Conservation (phyloP, 2,888 invertebrate genomes). For the Lycaena phlaeas region DNA sequence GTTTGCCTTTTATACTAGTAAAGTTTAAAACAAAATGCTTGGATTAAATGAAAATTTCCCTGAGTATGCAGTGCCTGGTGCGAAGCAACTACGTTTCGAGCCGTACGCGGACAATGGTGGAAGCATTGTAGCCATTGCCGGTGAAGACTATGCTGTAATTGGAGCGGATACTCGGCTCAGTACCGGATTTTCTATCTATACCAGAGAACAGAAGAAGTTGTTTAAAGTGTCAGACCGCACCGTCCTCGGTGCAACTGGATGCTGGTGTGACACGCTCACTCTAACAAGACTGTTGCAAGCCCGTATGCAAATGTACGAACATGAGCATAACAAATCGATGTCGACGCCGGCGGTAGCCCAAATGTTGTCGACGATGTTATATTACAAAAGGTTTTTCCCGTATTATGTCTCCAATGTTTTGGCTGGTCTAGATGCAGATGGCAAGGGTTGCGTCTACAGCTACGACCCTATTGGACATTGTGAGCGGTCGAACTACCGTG, state of each 20-base stretch:
- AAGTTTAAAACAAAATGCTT: conserved; percentile 34
- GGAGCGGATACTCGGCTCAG: conserved; percentile 96
- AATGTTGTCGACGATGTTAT: conserved; percentile 95
- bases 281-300: conserved; percentile 87
- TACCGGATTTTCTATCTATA: conserved; percentile 91
- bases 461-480: conserved; percentile 98
- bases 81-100: conserved; percentile 65
- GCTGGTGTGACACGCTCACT: conserved; percentile 97
- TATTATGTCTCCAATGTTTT: conserved; percentile 97
- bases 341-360: conserved; percentile 94
- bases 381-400: conserved; percentile 98
- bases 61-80: conserved; percentile 66
- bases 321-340: conserved; percentile 95
- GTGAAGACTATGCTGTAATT: conserved; percentile 94
- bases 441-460: conserved; percentile 94
- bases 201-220: conserved; percentile 90
- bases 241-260: conserved; percentile 94
- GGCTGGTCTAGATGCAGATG: conserved; percentile 93
- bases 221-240: conserved; percentile 87
- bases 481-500: conserved; percentile 87
- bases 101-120: conserved; percentile 77
- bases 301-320: conserved; percentile 94
- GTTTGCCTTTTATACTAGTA: neutral
- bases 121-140: conserved; percentile 95
- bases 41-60: conserved; percentile 47